A percentile compares a stretch with the other conserved stretches of the same genome.
Evolutionary conservation across 2,797 vertebrate species (phyloP).

Genomic region (Nannoperca australis): DNA sequence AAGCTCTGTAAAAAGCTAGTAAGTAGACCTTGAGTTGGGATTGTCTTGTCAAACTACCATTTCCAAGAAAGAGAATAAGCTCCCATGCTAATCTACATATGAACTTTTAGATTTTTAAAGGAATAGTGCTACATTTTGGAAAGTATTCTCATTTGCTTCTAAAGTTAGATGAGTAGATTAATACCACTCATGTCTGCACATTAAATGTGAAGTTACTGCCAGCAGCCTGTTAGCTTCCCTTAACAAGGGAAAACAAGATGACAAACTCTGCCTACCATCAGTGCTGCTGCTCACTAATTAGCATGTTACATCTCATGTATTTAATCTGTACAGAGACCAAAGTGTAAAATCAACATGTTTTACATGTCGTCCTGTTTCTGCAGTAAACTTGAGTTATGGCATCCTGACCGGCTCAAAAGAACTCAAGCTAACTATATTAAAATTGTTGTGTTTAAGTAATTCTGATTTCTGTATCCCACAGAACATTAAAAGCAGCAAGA

Average conservation of each 20-base stretch:
- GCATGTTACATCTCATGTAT: neutral
- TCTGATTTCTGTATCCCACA: neutral
- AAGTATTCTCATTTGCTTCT: neutral
- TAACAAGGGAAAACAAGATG: neutral
- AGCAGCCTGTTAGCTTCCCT: neutral
- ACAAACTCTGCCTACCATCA: neutral
- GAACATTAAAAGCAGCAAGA: slow-evolving; percentile 31
- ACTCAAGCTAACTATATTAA: neutral
- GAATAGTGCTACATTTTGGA: neutral
- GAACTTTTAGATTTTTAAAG: neutral
- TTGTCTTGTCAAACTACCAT: neutral
- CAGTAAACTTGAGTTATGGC: neutral
- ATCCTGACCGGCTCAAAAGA: neutral
- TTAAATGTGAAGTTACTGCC: neutral
- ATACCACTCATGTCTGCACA: neutral
- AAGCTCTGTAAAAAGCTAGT: neutral
- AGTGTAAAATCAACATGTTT: neutral
- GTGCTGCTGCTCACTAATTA: neutral
- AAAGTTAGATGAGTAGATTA: neutral
- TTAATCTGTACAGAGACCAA: neutral
- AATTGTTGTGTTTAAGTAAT: neutral
- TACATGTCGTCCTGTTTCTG: neutral
- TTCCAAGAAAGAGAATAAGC: neutral
- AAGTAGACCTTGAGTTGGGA: neutral
- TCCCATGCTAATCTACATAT: neutral